Conservation (phyloP, 1,140 invertebrate genomes). For the Pteromalus puparum region DNA sequence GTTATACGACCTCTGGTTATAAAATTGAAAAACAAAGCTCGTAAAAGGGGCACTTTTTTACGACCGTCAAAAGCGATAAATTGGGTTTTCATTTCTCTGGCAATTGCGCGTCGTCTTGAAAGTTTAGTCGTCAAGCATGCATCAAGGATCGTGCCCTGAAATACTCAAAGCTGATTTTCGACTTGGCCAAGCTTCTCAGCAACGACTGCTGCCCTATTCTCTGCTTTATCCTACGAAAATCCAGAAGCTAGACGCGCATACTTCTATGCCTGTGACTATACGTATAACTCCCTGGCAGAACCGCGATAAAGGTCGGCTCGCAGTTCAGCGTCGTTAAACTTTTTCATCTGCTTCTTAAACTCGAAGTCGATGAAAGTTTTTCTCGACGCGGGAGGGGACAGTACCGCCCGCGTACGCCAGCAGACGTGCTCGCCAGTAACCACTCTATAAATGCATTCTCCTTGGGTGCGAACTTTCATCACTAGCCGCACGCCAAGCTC, state of each 20-base stretch:
- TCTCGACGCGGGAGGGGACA: constrained; percentile 9
- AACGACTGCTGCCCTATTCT: background rate
- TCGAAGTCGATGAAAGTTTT: constrained; percentile 69
- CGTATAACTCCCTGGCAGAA: background rate
- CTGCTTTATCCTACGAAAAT: constrained; percentile 16
- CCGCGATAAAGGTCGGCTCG: constrained; percentile 27
- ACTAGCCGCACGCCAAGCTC: background rate
- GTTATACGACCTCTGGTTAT: too few relatives aligned
- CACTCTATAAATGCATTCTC: constrained; percentile 68
- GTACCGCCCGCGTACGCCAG: background rate
- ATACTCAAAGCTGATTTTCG: constrained; percentile 26
- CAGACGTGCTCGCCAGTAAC: constrained; percentile 47
- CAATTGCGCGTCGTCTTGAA: constrained; percentile 22
- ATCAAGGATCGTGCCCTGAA: constrained; percentile 39
- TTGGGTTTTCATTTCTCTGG: constrained; percentile 25
- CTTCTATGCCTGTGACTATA: background rate
- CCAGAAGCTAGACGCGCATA: background rate
- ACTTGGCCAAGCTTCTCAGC: background rate
- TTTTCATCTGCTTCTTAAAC: constrained; percentile 71
- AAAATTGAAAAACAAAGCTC: constrained; percentile 36
- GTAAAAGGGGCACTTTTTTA: constrained; percentile 31
- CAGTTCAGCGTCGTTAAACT: constrained; percentile 67
- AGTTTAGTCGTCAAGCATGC: constrained; percentile 48
- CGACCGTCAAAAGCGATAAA: constrained; percentile 32
- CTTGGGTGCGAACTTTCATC: constrained; percentile 51